Evolutionary conservation across 2,113 vertebrate genomes (phyloP), one percentile per base, ranked within the genome.

Genomic region (Menidia beryllina): DNA sequence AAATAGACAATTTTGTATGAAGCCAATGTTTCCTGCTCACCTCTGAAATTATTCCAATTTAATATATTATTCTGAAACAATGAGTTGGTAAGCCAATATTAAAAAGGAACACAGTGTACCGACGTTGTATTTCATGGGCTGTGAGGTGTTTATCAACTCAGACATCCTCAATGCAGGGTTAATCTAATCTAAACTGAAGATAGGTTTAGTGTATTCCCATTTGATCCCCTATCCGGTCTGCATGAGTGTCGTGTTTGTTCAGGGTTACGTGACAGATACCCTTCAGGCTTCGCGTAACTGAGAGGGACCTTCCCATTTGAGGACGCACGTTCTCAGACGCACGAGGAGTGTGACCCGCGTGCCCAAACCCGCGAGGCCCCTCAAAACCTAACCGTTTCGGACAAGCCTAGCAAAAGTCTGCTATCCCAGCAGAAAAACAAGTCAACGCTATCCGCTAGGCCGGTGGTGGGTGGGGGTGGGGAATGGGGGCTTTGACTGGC

Each of bases 71-170:
- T 0, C 34, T 3, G 9, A 24, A 56, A 10, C 0, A 6, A 3
- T 2, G 14, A 43, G 2, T 23, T 56, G 6, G 30, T 17, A 4
- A n/a, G 23, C 9, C 24, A 38, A 30, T 1, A 13, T 4, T 0
- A 9, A 6, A 3, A 57, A 53, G 21, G 55, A 2, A 83, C 72
- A 52, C 0, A 21, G 17, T 58, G 82, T 80, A 12, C 67, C 1
- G 17, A 25, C 47, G 21, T 20, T 17, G 25, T 15, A 60, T n/a
- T n/a, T 15, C 17, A 21, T 38, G 5, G 21, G 24, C 30, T 41
- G 27, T 58, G 20, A 3, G 17, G 36, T 24, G 23, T 23, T 34
- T 50, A 43, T n/a, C 3, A 13, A 43, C 10, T 47, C 47, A 1
- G 3, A 51, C 15, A 9, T 13, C 14, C 7, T 7, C 48, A 3